A percentile compares a stretch with the other conserved stretches of the same genome.
Conservation (phyloP, 2,113 vertebrate genomes). For the Limanda limanda region DNA sequence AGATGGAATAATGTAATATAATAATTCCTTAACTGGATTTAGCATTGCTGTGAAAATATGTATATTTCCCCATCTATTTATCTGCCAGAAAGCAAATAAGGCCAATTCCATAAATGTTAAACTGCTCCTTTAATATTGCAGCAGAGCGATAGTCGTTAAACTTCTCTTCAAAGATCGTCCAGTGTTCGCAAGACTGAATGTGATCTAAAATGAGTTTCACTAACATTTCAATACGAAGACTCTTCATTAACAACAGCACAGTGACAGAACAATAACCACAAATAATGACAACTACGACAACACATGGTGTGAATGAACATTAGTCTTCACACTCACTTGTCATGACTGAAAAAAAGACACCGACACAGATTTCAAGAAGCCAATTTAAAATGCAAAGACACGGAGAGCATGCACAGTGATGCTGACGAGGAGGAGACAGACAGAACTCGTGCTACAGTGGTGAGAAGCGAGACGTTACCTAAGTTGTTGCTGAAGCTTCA, state of each 20-base stretch:
- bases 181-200: neutral
- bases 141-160: neutral
- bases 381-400: slow-evolving; percentile 16
- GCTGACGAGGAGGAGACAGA: slow-evolving; percentile 12
- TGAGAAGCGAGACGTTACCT: slow-evolving; percentile 80
- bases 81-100: neutral
- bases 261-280: neutral
- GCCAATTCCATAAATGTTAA: neutral
- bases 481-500: slow-evolving; percentile 85
- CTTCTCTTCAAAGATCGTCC: neutral
- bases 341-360: neutral
- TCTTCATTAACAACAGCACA: neutral
- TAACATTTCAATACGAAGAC: neutral
- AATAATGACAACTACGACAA: slow-evolving; percentile 10
- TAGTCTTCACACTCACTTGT: neutral
- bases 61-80: neutral
- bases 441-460: slow-evolving; percentile 57
- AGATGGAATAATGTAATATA: too few relatives aligned
- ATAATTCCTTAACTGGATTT: too few relatives aligned
- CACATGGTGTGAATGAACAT: slow-evolving; percentile 9
- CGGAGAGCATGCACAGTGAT: slow-evolving; percentile 43
- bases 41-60: too few relatives aligned
- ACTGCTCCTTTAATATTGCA: neutral
- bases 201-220: neutral
- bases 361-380: neutral